These are phyloP conservation scores for Chloropsis cyanopogon DNA, from an alignment of 2,113 vertebrate species.

Conservation along the genomic window DNA sequence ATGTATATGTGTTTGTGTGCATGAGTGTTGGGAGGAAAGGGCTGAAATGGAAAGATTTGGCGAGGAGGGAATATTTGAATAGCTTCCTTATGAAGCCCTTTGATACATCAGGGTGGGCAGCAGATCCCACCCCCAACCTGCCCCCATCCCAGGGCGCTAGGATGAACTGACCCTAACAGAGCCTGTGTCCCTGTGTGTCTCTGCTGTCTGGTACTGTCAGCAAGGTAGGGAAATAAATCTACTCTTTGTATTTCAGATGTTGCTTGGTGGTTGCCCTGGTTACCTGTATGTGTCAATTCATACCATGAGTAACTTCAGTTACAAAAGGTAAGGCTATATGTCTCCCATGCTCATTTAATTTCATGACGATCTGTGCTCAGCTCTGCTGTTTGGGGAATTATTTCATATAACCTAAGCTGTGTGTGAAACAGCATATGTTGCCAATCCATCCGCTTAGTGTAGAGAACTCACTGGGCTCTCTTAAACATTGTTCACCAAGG, in stretches of 20 bases:
- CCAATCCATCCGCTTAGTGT: not conserved
- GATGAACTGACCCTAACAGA: not conserved
- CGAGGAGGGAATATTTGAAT: not conserved
- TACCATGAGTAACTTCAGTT: not conserved
- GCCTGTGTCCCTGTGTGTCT: not conserved
- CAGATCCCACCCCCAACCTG: rapidly evolving
- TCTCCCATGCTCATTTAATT: not conserved
- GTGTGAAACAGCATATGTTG: not conserved
- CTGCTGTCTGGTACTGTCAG: not conserved
- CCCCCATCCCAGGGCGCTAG: rapidly evolving
- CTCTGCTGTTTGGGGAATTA: not conserved
- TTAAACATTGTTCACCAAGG: not conserved
- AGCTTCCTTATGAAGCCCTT: not conserved
- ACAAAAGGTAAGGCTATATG: not conserved
- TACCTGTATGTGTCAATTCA: not conserved
- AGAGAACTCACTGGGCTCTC: not conserved
- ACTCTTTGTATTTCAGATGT: not conserved
- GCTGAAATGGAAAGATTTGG: not conserved
- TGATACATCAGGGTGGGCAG: not conserved
- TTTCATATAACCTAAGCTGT: not conserved
- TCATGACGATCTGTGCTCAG: not conserved
- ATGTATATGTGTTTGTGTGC: not conserved
- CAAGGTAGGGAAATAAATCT: not conserved
- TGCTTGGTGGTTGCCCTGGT: not conserved
- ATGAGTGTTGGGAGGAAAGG: not conserved